Percentiles rank a stretch among this genome's conserved stretches.
phyloP scores from a whole-genome alignment of 1,140 invertebrate species.

The Pseudomyrmex gracilis region DNA sequence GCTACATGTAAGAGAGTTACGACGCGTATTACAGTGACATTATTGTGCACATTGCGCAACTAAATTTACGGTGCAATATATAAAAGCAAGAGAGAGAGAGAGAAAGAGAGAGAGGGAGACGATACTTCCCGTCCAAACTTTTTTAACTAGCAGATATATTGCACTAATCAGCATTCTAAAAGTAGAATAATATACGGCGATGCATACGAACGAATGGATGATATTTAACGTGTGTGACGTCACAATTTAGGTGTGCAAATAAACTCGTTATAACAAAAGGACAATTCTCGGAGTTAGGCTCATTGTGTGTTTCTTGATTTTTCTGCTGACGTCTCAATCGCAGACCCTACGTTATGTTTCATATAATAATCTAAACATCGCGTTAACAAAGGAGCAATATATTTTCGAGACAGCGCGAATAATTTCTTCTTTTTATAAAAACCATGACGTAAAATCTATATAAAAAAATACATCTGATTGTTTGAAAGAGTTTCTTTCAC shows the following conservation, averaged over 20 bases:
- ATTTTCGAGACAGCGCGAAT: constrained; percentile 10
- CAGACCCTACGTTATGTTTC: constrained; percentile 19
- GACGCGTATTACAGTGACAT: constrained; percentile 7
- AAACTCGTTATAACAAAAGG: constrained; percentile 37
- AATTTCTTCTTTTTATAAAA: not conserved
- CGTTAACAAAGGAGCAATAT: not conserved
- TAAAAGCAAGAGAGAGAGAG: not conserved
- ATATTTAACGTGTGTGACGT: not conserved
- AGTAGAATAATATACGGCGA: constrained; percentile 25
- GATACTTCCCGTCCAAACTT: not conserved
- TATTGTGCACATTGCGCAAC: constrained; percentile 2
- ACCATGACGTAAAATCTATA: not conserved
- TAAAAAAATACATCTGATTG: constrained; percentile 14
- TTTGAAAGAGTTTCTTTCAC: constrained; percentile 1
- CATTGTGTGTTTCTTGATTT: constrained; percentile 40
- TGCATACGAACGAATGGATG: not conserved
- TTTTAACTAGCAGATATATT: constrained; percentile 43
- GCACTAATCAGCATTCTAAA: constrained; percentile 47
- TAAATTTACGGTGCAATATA: not conserved
- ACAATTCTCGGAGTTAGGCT: constrained; percentile 24
- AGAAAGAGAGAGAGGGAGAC: not conserved
- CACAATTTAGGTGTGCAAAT: constrained; percentile 3
- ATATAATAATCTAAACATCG: not conserved
- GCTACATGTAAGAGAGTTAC: constrained; percentile 38
- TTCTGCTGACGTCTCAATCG: constrained; percentile 37